These are phyloP conservation scores for Cydia fagiglandana DNA, from an alignment of 1,140 invertebrate species.

Conservation along the genomic window DNA sequence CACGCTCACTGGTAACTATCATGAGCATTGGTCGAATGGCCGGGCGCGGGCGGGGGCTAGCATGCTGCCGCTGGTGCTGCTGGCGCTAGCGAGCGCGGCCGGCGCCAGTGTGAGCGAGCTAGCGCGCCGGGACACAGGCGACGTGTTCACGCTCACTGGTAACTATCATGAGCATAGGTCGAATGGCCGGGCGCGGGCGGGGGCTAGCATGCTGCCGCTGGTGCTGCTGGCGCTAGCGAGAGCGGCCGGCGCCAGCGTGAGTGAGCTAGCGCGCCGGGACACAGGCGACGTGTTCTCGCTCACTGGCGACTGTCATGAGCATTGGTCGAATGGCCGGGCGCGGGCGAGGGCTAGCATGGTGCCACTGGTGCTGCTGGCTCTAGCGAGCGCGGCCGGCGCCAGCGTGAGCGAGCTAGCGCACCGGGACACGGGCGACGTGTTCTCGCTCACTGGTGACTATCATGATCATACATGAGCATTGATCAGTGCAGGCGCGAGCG, in stretches of 20 bases:
- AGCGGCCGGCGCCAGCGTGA: slow-evolving; percentile 55
- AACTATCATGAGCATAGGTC: slow-evolving; percentile 39
- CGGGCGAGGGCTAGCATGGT: slow-evolving; percentile 65
- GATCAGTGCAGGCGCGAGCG: too few relatives aligned
- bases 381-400: slow-evolving; percentile 50
- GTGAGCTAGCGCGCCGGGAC: slow-evolving; percentile 53
- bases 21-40: slow-evolving; percentile 40
- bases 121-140: slow-evolving; percentile 41
- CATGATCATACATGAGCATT: too few relatives aligned
- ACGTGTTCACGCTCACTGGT: slow-evolving; percentile 22
- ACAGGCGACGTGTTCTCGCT: slow-evolving; percentile 26
- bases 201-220: slow-evolving; percentile 67
- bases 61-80: slow-evolving; percentile 62
- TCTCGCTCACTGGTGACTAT: slow-evolving; percentile 10
- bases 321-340: slow-evolving; percentile 38
- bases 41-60: slow-evolving; percentile 56
- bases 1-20: slow-evolving; percentile 11
- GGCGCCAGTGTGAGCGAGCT: slow-evolving; percentile 61
- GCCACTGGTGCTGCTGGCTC: slow-evolving; percentile 56
- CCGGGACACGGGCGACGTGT: slow-evolving; percentile 32
- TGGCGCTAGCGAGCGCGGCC: slow-evolving; percentile 49
- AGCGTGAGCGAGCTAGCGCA: slow-evolving; percentile 61
- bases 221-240: slow-evolving; percentile 51
- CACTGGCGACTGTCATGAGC: slow-evolving; percentile 36
- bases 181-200: slow-evolving; percentile 44